These are phyloP conservation scores for Dusona sp. DNA, from an alignment of 2,888 invertebrate species.

Conservation along the genomic window DNA sequence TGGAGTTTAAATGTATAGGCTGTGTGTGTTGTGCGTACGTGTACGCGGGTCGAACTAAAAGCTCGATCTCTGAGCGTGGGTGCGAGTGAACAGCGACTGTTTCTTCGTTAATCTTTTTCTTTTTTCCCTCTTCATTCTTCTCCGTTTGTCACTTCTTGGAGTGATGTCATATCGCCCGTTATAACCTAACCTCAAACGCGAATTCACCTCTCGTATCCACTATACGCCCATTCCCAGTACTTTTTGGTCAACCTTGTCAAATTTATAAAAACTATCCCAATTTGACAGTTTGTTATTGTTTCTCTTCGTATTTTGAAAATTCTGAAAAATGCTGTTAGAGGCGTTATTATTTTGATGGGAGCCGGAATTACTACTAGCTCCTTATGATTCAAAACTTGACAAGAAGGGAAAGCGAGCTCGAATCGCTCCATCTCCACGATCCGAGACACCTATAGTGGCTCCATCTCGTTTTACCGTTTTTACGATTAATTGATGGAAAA, in stretches of 20 bases:
- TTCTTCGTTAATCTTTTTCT: conserved; percentile 44
- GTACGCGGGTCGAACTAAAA: background rate
- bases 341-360: background rate
- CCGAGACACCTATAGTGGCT: conserved; percentile 10
- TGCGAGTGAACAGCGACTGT: conserved; percentile 17
- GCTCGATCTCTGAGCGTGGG: conserved; percentile 25
- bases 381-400: background rate
- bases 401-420: background rate
- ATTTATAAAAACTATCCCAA: background rate
- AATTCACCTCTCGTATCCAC: conserved; percentile 70
- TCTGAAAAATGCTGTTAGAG: background rate
- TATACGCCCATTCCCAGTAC: conserved; percentile 80
- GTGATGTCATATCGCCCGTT: conserved; percentile 80
- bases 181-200: conserved; percentile 78
- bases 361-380: background rate
- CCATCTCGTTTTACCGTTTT: conserved; percentile 46
- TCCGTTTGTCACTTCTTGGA: conserved; percentile 59
- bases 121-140: conserved; percentile 24
- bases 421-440: conserved; percentile 20
- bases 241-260: background rate
- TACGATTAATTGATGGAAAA: background rate
- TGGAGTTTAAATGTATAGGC: conserved; percentile 32
- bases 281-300: background rate
- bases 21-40: background rate
- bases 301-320: background rate